Evolutionary conservation across 2,888 invertebrate species (phyloP).

Genomic region (Dioctria linearis): DNA sequence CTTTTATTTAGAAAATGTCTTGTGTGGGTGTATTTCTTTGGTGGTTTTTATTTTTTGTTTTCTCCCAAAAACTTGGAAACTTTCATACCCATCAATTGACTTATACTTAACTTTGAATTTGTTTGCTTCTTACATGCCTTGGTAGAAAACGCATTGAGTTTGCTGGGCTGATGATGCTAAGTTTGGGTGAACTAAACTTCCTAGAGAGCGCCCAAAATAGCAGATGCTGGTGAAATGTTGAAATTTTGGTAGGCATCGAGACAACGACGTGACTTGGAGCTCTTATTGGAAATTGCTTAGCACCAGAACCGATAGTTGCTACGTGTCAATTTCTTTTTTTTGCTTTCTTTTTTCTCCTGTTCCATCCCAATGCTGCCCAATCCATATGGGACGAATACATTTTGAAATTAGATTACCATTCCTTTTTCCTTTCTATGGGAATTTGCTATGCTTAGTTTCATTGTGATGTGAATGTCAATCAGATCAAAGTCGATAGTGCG

Average conservation of each 20-base stretch:
- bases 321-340: conserved; percentile 47
- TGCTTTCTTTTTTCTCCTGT: neutral
- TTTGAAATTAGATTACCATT: conserved; percentile 42
- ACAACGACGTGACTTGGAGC: conserved; percentile 42
- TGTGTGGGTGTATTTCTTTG: neutral
- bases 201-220: conserved; percentile 4
- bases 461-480: conserved; percentile 47
- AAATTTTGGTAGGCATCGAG: conserved; percentile 21
- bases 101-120: conserved; percentile 15
- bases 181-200: neutral
- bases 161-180: neutral
- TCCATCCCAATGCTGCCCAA: conserved; percentile 14
- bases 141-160: neutral
- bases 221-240: conserved; percentile 25
- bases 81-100: conserved; percentile 44
- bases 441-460: conserved; percentile 7
- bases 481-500: neutral
- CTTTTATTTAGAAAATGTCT: neutral
- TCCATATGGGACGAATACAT: conserved; percentile 31
- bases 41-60: neutral
- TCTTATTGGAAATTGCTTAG: conserved; percentile 47
- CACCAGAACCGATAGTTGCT: conserved; percentile 50
- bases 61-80: conserved; percentile 6
- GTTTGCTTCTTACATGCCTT: conserved; percentile 1
- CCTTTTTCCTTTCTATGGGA: neutral